Base-by-base conservation (phyloP, 2,797 vertebrate species). In the Acomys russatus region DNA sequence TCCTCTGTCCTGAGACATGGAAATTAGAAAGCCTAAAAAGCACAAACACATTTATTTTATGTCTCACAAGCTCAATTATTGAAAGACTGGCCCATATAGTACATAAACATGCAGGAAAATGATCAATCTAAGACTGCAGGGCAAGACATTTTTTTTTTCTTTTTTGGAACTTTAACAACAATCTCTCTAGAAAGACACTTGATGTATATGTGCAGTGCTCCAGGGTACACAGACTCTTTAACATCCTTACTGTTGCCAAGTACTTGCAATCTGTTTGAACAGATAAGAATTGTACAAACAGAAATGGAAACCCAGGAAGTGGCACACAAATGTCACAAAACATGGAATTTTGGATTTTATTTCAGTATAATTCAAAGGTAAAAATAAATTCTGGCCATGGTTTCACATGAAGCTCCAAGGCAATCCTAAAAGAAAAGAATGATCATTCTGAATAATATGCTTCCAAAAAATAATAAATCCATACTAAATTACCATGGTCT, bases 261-360 rank as follows among this genome's bases (percentile, higher is more conserved):
- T 91, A 92, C 76, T 96, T 83, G 88, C 68, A 94, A 68, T 92
- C 73, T 93, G 85, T 51, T 94, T 82, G 80, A 82, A 73, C 1
- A 90, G 88, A 95, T 96, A 95, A 92, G 35, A 83, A 30, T 30
- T 94, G 2, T 64, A 38, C 18, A 85, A 90, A 85, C 33, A 91
- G 93, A 93, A 73, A 66, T 66, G n/a, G 56, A 93, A 79, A 78
- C 86, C 71, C 73, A 14, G 82, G 10, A 73, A 85, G 18, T 51
- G 51, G 76, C 86, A 96, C 22, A 6, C 33, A 86, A 86, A 44
- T 90, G 76, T 87, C 87, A 95, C 51, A 25, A 54, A n/a, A 0
- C 23, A 2, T 77, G 12, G 56, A 7, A 89, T 87, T 15, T 54
- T 28, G 25, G 2, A 61, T 10, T 77, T 63, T 9, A 49, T 88